phyloP scores from a whole-genome alignment of 2,888 invertebrate genomes.

The Trissonchulus sp. region DNA sequence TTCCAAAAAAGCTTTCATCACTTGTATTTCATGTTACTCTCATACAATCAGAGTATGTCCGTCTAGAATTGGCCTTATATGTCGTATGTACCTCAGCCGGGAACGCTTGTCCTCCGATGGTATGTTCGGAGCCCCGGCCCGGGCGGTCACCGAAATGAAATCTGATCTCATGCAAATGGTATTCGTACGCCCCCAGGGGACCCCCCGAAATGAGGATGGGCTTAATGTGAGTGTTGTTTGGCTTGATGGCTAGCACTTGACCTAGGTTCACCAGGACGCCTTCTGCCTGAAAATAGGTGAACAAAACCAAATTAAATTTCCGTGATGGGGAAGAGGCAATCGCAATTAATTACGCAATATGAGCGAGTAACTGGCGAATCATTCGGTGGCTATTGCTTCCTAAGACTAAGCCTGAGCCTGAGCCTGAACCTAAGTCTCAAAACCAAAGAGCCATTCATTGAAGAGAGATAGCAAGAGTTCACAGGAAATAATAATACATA shows the following conservation, averaged over 20 bases:
- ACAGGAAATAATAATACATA: too few species aligned
- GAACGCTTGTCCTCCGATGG: slow-evolving; percentile 87
- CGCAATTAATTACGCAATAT: background rate
- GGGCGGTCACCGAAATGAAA: slow-evolving; percentile 81
- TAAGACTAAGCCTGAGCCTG: background rate
- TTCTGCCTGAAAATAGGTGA: slow-evolving; percentile 40
- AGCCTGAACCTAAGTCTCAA: too few species aligned
- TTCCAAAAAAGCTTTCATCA: too few species aligned
- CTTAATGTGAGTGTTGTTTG: slow-evolving; percentile 54
- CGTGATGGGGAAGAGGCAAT: background rate
- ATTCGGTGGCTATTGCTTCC: too few species aligned
- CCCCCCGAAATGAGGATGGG: slow-evolving; percentile 91
- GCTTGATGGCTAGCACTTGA: slow-evolving; percentile 48
- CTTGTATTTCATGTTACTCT: too few species aligned
- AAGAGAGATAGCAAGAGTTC: too few species aligned
- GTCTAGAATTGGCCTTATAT: too few species aligned
- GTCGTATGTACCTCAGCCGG: slow-evolving; percentile 95
- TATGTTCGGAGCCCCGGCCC: slow-evolving; percentile 90
- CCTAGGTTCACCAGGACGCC: slow-evolving; percentile 47
- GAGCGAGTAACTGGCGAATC: too few species aligned
- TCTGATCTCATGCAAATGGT: slow-evolving; percentile 37
- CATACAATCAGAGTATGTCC: too few species aligned
- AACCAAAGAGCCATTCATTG: too few species aligned
- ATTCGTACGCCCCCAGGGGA: slow-evolving; percentile 65
- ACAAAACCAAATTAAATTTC: too few species aligned